phyloP scores from a whole-genome alignment of 2,888 invertebrate species.

The Brenthis daphne region DNA sequence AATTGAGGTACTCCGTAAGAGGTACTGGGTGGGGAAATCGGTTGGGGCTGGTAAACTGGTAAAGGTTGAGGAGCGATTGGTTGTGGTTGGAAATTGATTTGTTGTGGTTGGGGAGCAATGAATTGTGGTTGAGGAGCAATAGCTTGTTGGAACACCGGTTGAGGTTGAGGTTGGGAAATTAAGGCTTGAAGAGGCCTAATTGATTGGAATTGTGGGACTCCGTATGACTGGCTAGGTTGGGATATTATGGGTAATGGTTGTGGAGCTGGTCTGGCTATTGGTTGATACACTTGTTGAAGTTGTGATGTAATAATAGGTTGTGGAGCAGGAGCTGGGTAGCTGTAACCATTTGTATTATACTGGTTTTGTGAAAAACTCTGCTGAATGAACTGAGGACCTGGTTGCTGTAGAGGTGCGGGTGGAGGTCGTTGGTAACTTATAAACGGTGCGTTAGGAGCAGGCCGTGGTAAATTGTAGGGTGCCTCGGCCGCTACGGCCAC shows the following conservation, averaged over 20 bases:
- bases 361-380: conserved; percentile 12
- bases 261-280: conserved; percentile 37
- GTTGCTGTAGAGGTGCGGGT: conserved; percentile 43
- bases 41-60: conserved; percentile 35
- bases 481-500: conserved; percentile 66
- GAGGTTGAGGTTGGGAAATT: conserved; percentile 19
- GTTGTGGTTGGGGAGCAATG: conserved; percentile 22
- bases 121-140: conserved; percentile 23
- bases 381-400: conserved; percentile 15
- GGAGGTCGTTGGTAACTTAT: conserved; percentile 58
- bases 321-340: conserved; percentile 32
- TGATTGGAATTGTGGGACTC: conserved; percentile 21
- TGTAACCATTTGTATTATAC: conserved; percentile 19
- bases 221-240: conserved; percentile 23
- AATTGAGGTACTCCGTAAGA: conserved; percentile 32
- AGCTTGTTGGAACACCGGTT: background rate
- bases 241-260: conserved; percentile 23
- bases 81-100: conserved; percentile 21
- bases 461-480: conserved; percentile 68
- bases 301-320: conserved; percentile 30
- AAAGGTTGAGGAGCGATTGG: conserved; percentile 25
- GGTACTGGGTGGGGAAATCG: conserved; percentile 33
- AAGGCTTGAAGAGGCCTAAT: conserved; percentile 12
- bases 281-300: conserved; percentile 32
- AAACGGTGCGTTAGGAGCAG: conserved; percentile 54